Evolutionary conservation across 2,113 vertebrate species (phyloP), one percentile per base, ranked within the genome.

Genomic region (Noturus placidus): DNA sequence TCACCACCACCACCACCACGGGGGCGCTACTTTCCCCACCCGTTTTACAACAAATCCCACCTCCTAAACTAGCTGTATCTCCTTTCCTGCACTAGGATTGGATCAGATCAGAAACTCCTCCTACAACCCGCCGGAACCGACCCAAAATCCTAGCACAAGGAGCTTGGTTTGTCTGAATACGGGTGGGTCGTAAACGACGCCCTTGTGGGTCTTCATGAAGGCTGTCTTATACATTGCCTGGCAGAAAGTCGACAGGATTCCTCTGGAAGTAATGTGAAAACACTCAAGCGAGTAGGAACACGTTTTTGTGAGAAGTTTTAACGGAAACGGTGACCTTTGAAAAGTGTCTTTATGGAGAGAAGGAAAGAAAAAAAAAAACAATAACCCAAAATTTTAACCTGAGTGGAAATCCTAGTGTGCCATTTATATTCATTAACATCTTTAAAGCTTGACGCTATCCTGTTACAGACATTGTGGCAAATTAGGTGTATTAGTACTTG

Each of bases 201-300:
- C 56, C 35, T 56, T 42, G 57, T 56, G 63, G 85, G 70, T 72
- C 87, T 90, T 54, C 19, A 11, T 56, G 17, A 25, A 27, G 79
- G 93, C 87, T 94, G 92, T 10, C 94, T 88, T 72, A 2, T 33
- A 33, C 33, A 17, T 46, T 91, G 95, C 95, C 95, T 96, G 94
- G 92, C 27, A 77, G 77, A 90, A 95, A 95, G 90, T 10, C 88
- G 30, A n/a, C 84, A 46, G 35, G 56, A 10, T n/a, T 61, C 59
- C 13, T 19, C 61, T 20, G 14, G 20, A 10, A 33, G 1, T 20
- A 3, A 27, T 4, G 57, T 67, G 82, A 19, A 14, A 42, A 59
- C 79, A 25, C 25, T 61, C 11, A n/a, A 27, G 17, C 42, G 17
- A 33, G 30, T 70, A 9, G 19, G 35, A 22, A 72, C 6, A 72